Evolutionary conservation across 2,888 invertebrate species (phyloP).

Genomic region (Thymelicus sylvestris): DNA sequence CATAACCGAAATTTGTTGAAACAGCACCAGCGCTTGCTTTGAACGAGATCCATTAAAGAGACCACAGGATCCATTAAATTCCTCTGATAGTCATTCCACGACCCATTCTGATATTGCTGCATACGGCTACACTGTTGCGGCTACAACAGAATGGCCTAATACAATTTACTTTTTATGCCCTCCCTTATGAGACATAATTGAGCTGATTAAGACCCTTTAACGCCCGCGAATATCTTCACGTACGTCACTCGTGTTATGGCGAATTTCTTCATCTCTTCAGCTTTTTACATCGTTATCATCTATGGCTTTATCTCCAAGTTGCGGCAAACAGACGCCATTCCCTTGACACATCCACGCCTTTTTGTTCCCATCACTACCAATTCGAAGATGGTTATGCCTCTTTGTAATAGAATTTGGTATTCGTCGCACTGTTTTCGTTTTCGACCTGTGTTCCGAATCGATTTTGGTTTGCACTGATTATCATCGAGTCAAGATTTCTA

Average conservation of each 20-base stretch:
- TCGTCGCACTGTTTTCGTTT: conserved; percentile 12
- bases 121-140: conserved; percentile 10
- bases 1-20: no score
- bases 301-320: conserved; percentile 40
- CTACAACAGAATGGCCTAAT: conserved; percentile 31
- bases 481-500: no score
- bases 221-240: conserved; percentile 40
- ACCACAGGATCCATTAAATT: conserved; percentile 2
- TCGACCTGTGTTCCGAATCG: no score
- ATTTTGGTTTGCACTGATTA: no score
- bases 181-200: conserved; percentile 38
- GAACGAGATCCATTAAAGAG: neutral
- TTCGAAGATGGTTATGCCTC: conserved; percentile 20
- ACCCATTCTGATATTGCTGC: conserved; percentile 16
- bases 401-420: conserved; percentile 27
- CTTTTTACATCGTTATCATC: conserved; percentile 41
- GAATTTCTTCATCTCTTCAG: conserved; percentile 32
- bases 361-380: conserved; percentile 20
- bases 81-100: conserved; percentile 17
- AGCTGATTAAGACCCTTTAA: conserved; percentile 38
- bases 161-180: conserved; percentile 35
- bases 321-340: conserved; percentile 29
- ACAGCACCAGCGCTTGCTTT: neutral
- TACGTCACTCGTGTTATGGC: conserved; percentile 36
- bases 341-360: conserved; percentile 24